Percentiles rank a stretch among this genome's conserved stretches.
These are phyloP conservation scores for Pollenia angustigena DNA, from an alignment of 2,888 invertebrate genomes.

Conservation along the genomic window DNA sequence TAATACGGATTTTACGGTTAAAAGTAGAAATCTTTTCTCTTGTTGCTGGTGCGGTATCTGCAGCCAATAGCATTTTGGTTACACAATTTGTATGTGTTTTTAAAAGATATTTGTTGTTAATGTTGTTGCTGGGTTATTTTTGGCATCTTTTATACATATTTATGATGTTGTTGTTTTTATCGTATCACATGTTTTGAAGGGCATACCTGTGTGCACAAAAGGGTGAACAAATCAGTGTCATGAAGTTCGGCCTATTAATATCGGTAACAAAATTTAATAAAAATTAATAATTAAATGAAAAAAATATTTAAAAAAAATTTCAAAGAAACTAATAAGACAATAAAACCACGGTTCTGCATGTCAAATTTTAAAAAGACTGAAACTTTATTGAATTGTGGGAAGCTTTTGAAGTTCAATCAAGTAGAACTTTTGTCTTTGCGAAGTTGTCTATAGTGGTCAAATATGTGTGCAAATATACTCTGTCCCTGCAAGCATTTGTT, in stretches of 20 bases:
- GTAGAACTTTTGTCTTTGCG: no score
- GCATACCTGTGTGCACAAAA: background rate
- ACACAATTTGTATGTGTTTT: constrained; percentile 60
- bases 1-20: constrained; percentile 69
- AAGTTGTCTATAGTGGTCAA: no score
- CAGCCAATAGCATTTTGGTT: constrained; percentile 47
- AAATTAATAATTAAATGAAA: no score
- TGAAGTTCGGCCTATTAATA: no score
- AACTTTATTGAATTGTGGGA: no score
- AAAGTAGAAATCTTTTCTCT: constrained; percentile 44
- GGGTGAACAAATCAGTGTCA: background rate
- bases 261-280: no score
- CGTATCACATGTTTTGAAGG: constrained; percentile 44
- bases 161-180: background rate
- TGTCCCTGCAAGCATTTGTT: no score
- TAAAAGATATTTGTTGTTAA: constrained; percentile 35
- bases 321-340: no score
- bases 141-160: background rate
- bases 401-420: no score
- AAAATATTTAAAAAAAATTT: no score
- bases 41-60: constrained; percentile 52
- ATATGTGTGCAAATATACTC: background rate
- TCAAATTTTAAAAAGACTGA: no score
- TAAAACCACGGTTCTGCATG: no score
- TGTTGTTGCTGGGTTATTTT: constrained; percentile 12